Evolutionary conservation across 1,140 invertebrate species (phyloP).

Genomic region (Meloidogyne floridensis): DNA sequence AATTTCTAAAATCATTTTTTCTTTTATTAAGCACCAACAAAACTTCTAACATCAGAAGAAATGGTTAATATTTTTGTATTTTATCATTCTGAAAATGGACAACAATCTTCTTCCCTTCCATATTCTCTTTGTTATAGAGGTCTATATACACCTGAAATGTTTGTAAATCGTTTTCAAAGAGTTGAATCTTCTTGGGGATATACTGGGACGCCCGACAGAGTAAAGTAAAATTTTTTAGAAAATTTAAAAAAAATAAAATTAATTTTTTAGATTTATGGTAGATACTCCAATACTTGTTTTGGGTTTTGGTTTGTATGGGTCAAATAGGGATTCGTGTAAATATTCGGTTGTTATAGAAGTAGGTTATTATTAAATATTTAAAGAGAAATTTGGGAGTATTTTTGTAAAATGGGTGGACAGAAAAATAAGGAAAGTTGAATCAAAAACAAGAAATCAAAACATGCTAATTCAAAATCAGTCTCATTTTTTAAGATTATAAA

Average conservation of each 20-base stretch:
- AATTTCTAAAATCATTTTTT: background rate
- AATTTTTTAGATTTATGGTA: conserved; percentile 76
- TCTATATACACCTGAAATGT: conserved; percentile 71
- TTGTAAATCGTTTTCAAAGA: conserved; percentile 79
- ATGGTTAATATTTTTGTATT: conserved; percentile 69
- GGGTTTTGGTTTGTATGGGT: conserved; percentile 85
- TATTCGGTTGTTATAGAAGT: conserved; percentile 78
- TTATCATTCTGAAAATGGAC: conserved; percentile 71
- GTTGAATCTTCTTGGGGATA: conserved; percentile 84
- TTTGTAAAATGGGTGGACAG: background rate
- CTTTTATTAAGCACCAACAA: conserved; percentile 61
- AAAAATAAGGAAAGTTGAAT: background rate
- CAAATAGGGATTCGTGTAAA: conserved; percentile 79
- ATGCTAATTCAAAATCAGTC: background rate
- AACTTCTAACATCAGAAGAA: conserved; percentile 77
- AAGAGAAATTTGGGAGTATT: background rate
- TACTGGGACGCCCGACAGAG: conserved; percentile 81
- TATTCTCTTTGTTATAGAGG: conserved; percentile 66
- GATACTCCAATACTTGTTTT: conserved; percentile 82
- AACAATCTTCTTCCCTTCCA: conserved; percentile 70
- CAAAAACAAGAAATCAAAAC: background rate
- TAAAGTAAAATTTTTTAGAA: conserved; percentile 70
- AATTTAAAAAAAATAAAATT: background rate
- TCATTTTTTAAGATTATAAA: conserved; percentile 72
- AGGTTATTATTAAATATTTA: background rate